Evolutionary conservation across 1,140 invertebrate species (phyloP), one percentile per base, ranked within the genome.

Genomic region (Pseudachorutes palmiensis): DNA sequence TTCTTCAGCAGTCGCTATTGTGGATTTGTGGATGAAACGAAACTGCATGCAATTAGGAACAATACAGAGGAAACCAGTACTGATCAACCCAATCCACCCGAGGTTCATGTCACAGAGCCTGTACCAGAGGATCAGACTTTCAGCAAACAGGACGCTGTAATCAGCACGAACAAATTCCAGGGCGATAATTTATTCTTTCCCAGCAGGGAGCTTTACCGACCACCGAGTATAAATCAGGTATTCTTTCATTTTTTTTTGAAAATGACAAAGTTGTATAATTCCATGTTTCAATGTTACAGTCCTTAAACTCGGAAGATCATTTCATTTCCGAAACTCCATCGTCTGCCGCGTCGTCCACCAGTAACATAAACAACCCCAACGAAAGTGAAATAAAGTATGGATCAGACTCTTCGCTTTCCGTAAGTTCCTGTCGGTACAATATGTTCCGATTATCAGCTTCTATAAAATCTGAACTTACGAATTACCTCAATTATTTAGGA

Each of bases 1-100:
- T 74, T 74, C 71, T 74, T 71, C 30, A 70, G 70, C 22, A 71
- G 72, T 60, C 62, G 62, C 57, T 71, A 57, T 55, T 68, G 65
- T 55, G 70, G 70, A 14, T 51, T 74, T 22, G n/a, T 49, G 19
- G 68, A 71, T 30, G 70, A 71, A 45, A 67, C 51, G 48, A 69
- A 64, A 29, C 31, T 31, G 19, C 61, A 48, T 9, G 31, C 33
- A 9, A 26, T 55, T 26, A 24, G 5, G 5, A 41, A 19, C 19
- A 5, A 5, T 5, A 41, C 5, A 9, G 5, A 9, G 36, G 36
- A 41, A 9, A 41, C 12, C 12, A 55, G 9, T 16, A 22, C 24
- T 55, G 24, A 24, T 55, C 9, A 12, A 5, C 14, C 12, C 12
- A 55, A 14, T 24, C 51, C 24, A 55, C 24, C 51, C 5, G 51